Evolutionary conservation across 1,140 invertebrate species (phyloP).

Genomic region (Achatina immaculata): DNA sequence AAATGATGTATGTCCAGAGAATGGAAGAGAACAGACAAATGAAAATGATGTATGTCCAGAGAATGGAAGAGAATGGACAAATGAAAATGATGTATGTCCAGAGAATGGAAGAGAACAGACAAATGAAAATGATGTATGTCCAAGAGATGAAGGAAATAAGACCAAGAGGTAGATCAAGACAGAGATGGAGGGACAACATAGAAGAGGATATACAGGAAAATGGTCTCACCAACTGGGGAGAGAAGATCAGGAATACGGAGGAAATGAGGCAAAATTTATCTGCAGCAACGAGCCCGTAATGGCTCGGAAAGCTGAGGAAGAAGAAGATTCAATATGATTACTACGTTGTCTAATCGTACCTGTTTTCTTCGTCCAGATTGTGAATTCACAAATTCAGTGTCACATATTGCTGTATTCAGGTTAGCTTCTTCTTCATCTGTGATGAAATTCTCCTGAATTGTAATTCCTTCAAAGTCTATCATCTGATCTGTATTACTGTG

Average conservation of each 20-base stretch:
- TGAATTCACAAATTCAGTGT: constrained; percentile 88
- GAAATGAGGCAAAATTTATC: not conserved
- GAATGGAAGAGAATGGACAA: too few species aligned
- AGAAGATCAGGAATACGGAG: not conserved
- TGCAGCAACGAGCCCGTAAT: not conserved
- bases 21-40: too few species aligned
- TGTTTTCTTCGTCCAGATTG: constrained; percentile 97
- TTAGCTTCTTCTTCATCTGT: constrained; percentile 78
- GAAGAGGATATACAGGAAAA: not conserved
- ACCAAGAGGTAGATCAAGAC: not conserved
- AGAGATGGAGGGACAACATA: not conserved
- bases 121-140: too few species aligned
- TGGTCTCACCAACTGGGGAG: not conserved
- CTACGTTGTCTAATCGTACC: constrained; percentile 67
- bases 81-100: too few species aligned
- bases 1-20: too few species aligned
- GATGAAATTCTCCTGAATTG: constrained; percentile 80
- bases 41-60: too few species aligned
- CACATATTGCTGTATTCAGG: constrained; percentile 82
- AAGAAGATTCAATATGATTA: not conserved
- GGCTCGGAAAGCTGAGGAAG: not conserved
- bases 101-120: too few species aligned
- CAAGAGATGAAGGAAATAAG: too few species aligned
- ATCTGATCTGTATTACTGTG: constrained; percentile 23
- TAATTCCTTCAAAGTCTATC: constrained; percentile 69